Base-by-base conservation (phyloP, 2,797 vertebrate species). In the Menidia menidia region DNA sequence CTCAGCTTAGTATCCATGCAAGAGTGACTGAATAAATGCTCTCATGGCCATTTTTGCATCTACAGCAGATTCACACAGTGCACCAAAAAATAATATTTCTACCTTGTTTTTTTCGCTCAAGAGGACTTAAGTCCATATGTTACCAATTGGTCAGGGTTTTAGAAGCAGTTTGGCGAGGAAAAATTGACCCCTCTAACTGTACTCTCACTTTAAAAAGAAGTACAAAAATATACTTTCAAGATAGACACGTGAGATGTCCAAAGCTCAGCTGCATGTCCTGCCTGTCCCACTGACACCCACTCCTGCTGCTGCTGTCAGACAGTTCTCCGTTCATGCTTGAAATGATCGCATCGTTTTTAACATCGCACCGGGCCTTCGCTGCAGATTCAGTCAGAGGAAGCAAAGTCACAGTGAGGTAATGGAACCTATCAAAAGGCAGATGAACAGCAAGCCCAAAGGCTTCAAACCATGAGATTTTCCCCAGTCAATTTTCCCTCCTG, bases 201-300 rank as follows among this genome's bases (percentile, higher is more conserved):
- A 39, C 45, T 70, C 66, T 75, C 50, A 16, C 65, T 56, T 56
- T 73, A 75, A 78, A 59, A 66, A 69, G 14, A 52, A 69, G 59
- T 81, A 87, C 12, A 84, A 87, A 89, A 89, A 85, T 86, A 86
- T 66, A 79, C 56, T 76, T 77, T 80, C 39, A 66, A 19, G 47
- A 39, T 71, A 60, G 60, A 69, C 35, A 58, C 15, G 2, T 35
- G 39, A 16, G 51, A 60, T 19, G 50, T 68, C 43, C 57, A 35
- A 50, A 41, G 81, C 51, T 18, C 25, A 42, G 48, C 68, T 48
- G 54, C 42, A 19, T 39, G 68, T 73, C 35, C 30, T 71, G 39
- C 41, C 60, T 67, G 30, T 51, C 48, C 42, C 55, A 75, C 33
- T 47, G 25, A 61, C 47, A 42, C 35, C 15, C 42, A 30, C 15